Conservation (phyloP, 2,888 invertebrate genomes). For the Stegophylla sp. region DNA sequence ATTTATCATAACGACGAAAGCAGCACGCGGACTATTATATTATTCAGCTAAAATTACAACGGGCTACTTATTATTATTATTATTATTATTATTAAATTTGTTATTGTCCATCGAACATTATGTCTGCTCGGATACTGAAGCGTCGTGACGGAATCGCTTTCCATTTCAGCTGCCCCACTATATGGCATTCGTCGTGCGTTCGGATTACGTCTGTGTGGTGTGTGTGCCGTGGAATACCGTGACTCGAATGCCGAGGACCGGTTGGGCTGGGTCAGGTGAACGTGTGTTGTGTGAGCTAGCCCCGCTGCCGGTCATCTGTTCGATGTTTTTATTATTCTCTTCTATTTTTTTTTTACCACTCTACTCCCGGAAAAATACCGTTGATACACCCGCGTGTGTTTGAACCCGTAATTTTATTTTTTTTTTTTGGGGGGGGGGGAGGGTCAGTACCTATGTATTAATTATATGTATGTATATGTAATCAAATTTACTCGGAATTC, state of each 20-base stretch:
- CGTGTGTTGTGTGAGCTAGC: constrained; percentile 20
- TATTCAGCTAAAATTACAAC: neutral
- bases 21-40: constrained; percentile 8
- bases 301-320: constrained; percentile 31
- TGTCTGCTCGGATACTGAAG: constrained; percentile 58
- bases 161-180: constrained; percentile 57
- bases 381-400: no score
- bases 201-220: constrained; percentile 50
- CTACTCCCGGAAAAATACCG: constrained; percentile 19
- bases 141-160: constrained; percentile 54
- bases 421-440: no score
- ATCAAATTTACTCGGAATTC: no score
- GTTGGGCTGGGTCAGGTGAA: constrained; percentile 58
- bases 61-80: neutral
- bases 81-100: constrained; percentile 49
- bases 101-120: constrained; percentile 54
- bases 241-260: constrained; percentile 57
- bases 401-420: no score
- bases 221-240: constrained; percentile 51
- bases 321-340: constrained; percentile 4
- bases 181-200: constrained; percentile 17
- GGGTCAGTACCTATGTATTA: no score
- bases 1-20: neutral
- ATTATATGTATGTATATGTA: no score
- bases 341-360: neutral